Conservation (phyloP, 2,888 invertebrate genomes). For the Pyralis farinalis region DNA sequence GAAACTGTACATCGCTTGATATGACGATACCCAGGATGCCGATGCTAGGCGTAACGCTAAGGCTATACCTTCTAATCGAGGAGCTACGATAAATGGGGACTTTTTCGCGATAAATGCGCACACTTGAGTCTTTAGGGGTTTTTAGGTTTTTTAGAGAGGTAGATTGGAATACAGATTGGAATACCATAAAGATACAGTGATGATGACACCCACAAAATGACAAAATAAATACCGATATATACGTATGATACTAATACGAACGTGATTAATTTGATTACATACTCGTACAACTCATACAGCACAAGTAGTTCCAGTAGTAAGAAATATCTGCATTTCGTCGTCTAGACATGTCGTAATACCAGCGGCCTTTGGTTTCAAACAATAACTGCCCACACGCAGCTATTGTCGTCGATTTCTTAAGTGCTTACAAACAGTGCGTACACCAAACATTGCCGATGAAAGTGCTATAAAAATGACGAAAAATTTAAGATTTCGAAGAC, state of each 20-base stretch:
- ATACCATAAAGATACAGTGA: not conserved
- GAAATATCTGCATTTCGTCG: conserved; percentile 17
- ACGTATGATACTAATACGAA: conserved; percentile 25
- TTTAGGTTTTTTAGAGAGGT: too few relatives aligned
- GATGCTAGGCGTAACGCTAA: too few relatives aligned
- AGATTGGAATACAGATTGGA: too few relatives aligned
- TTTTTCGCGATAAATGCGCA: too few relatives aligned
- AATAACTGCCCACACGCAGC: conserved; percentile 47
- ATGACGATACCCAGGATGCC: too few relatives aligned
- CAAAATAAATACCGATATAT: conserved; percentile 6
- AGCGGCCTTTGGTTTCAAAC: conserved; percentile 13
- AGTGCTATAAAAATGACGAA: not conserved
- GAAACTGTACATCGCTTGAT: too few relatives aligned
- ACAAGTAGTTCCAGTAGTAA: conserved; percentile 11
- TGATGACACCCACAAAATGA: not conserved
- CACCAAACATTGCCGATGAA: not conserved
- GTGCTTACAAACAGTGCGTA: not conserved
- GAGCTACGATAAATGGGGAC: too few relatives aligned
- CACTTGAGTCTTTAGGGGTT: too few relatives aligned
- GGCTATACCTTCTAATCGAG: too few relatives aligned
- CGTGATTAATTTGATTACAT: conserved; percentile 42
- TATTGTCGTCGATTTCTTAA: conserved; percentile 41
- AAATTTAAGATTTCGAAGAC: too few relatives aligned
- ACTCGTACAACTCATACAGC: conserved; percentile 14
- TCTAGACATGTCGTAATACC: conserved; percentile 20